These are phyloP conservation scores for Ceyx melanurus DNA, from an alignment of 2,113 vertebrate genomes.

Conservation along the genomic window DNA sequence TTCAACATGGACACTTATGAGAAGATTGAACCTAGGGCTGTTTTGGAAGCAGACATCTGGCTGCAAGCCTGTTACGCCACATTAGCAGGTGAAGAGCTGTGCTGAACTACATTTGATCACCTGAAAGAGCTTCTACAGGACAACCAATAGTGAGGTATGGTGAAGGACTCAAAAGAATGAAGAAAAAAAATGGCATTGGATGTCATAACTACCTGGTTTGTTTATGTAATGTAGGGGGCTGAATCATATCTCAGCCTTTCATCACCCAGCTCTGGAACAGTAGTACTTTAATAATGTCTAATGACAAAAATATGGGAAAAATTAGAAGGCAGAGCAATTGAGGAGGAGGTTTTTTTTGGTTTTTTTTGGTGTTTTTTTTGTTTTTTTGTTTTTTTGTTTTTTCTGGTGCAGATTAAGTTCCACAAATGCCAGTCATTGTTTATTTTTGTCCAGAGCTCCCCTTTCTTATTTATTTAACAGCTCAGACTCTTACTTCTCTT, in stretches of 20 bases:
- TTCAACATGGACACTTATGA: neutral
- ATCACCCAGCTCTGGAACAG: constrained; percentile 60
- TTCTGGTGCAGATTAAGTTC: constrained; percentile 42
- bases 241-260: constrained; percentile 50
- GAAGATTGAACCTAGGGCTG: neutral
- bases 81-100: neutral
- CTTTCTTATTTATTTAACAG: constrained; percentile 33
- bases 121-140: neutral
- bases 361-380: too few species aligned
- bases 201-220: constrained; percentile 1
- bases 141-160: rapidly evolving
- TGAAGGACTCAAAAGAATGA: neutral
- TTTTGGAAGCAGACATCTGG: neutral
- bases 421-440: constrained; percentile 60
- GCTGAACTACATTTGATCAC: neutral
- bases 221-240: constrained; percentile 30
- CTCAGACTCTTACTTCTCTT: constrained; percentile 25
- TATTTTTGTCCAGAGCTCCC: constrained; percentile 50
- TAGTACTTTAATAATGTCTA: constrained; percentile 57
- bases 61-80: neutral
- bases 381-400: neutral
- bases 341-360: neutral
- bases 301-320: constrained; percentile 70
- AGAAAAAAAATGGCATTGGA: neutral
- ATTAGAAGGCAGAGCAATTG: constrained; percentile 26